phyloP scores from a whole-genome alignment of 2,888 invertebrate species.

The Aporophyla nigra region DNA sequence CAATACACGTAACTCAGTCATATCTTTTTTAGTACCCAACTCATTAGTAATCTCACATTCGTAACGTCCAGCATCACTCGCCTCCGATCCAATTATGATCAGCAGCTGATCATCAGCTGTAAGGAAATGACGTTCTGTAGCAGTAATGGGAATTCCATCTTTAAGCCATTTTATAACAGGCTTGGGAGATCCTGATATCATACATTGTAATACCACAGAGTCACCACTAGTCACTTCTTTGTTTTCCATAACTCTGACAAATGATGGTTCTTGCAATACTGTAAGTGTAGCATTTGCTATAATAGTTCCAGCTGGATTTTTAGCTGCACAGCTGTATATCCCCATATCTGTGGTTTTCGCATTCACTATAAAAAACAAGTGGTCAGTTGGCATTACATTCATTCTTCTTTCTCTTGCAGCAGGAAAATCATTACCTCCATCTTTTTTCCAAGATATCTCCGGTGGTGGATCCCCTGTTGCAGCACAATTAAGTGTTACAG shows the following conservation, averaged over 20 bases:
- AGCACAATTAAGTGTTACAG: conserved; percentile 97
- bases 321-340: conserved; percentile 97
- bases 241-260: conserved; percentile 96
- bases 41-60: conserved; percentile 97
- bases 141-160: conserved; percentile 93
- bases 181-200: conserved; percentile 96
- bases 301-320: conserved; percentile 96
- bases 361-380: conserved; percentile 97
- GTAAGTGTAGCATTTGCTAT: conserved; percentile 96
- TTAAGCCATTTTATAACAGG: conserved; percentile 96
- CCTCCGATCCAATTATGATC: conserved; percentile 95
- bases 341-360: conserved; percentile 97
- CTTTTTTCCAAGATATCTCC: conserved; percentile 97
- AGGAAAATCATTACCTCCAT: conserved; percentile 98
- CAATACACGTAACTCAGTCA: conserved; percentile 93
- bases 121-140: conserved; percentile 96
- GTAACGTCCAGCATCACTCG: conserved; percentile 96
- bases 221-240: conserved; percentile 96
- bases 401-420: conserved; percentile 98
- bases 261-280: conserved; percentile 96
- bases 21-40: conserved; percentile 94
- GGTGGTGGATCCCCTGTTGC: conserved; percentile 97
- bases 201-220: conserved; percentile 96
- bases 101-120: conserved; percentile 96
- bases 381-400: conserved; percentile 97